A percentile compares a stretch with the other conserved stretches of the same genome.
Conservation (phyloP, 2,888 invertebrate species). For the Cancer borealis region DNA sequence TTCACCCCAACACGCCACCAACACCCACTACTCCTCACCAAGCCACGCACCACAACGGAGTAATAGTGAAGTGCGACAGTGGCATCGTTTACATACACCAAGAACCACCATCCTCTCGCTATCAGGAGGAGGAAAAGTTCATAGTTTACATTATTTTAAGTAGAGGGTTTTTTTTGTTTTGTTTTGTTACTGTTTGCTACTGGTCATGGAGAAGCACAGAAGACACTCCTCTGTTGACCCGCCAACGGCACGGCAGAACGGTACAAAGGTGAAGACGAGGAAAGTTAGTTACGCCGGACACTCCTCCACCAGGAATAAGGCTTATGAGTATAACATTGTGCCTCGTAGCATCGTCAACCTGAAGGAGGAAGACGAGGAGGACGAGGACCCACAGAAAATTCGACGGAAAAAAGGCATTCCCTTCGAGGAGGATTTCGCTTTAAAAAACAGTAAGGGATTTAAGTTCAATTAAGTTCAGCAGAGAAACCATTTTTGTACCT, state of each 20-base stretch:
- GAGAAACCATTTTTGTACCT: neutral
- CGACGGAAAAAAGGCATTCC: conserved; percentile 58
- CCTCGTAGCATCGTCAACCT: conserved; percentile 46
- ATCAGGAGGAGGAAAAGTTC: neutral
- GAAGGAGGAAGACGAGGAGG: conserved; percentile 43
- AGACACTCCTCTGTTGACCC: conserved; percentile 3
- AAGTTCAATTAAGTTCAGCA: neutral
- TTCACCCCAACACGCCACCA: neutral
- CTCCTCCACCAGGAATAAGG: neutral
- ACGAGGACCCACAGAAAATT: conserved; percentile 53
- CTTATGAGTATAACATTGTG: conserved; percentile 59
- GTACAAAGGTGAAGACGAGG: neutral
- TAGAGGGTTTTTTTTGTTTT: no score
- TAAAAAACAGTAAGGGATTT: conserved; percentile 57
- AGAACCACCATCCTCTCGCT: neutral
- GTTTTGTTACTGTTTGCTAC: neutral
- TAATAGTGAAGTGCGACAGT: neutral
- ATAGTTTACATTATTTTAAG: neutral
- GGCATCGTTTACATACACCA: neutral
- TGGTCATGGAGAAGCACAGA: conserved; percentile 1
- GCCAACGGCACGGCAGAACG: neutral
- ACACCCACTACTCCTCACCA: neutral
- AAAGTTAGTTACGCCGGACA: neutral
- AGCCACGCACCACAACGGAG: neutral
- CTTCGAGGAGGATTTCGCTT: conserved; percentile 60